Percentiles rank a stretch among this genome's conserved stretches.
phyloP scores from a whole-genome alignment of 2,113 vertebrate genomes.

The Microcebus tavaratra region DNA sequence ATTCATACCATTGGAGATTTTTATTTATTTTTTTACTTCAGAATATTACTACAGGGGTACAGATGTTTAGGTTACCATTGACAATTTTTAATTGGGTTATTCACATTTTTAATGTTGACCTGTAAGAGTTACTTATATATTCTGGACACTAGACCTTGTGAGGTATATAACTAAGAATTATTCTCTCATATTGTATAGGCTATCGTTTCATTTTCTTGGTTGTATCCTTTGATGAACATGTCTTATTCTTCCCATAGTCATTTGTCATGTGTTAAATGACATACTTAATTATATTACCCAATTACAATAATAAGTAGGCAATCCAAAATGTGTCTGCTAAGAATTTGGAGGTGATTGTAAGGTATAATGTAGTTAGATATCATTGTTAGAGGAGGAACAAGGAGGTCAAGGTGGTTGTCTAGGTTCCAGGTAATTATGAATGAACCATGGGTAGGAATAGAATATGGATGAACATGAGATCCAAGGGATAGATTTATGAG shows the following conservation, averaged over 20 bases:
- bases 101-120: background rate
- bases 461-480: background rate
- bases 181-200: background rate
- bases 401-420: background rate
- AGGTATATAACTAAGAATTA: background rate
- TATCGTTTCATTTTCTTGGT: background rate
- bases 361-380: background rate
- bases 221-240: background rate
- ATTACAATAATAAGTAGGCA: too few species aligned
- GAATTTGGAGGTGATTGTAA: background rate
- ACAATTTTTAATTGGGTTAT: background rate
- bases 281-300: background rate
- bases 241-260: too few species aligned
- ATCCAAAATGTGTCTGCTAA: background rate
- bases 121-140: background rate
- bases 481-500: too few species aligned
- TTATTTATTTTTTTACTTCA: background rate
- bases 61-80: background rate
- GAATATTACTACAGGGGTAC: too few species aligned
- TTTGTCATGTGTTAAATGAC: background rate
- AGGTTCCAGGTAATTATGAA: background rate
- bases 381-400: background rate
- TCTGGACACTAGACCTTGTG: background rate
- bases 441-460: background rate
- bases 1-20: background rate